Percentiles rank a stretch among this genome's conserved stretches.
Evolutionary conservation across 2,113 vertebrate species (phyloP).

Genomic region (Peucedramus taeniatus): DNA sequence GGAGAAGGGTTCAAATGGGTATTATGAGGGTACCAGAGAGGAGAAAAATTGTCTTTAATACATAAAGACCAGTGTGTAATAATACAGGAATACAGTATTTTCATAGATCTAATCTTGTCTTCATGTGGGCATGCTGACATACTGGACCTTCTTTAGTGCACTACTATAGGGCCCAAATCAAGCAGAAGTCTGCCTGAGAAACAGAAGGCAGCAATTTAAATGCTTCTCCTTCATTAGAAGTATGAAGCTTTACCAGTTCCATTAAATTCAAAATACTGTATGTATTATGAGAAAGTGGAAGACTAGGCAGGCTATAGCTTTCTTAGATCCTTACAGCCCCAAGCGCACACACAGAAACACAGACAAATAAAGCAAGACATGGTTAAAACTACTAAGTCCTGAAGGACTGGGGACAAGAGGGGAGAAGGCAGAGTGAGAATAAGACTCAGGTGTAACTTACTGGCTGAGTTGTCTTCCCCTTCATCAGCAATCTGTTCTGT

Average conservation of each 20-base stretch:
- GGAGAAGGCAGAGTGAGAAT: not conserved
- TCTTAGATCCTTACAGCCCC: not conserved
- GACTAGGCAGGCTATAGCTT: conserved; percentile 2
- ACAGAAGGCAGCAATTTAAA: not conserved
- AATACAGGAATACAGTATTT: conserved; percentile 75
- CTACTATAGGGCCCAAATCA: not conserved
- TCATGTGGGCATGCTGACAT: not conserved
- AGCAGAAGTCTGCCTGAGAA: conserved; percentile 1
- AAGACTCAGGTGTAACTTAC: conserved; percentile 73
- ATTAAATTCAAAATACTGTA: conserved; percentile 56
- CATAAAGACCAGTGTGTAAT: conserved; percentile 71
- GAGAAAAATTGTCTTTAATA: conserved; percentile 77
- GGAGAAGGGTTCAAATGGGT: conserved; percentile 70
- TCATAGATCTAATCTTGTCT: not conserved
- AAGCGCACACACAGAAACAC: not conserved
- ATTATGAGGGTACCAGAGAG: conserved; percentile 70
- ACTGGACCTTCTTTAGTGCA: not conserved
- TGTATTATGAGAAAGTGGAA: not conserved
- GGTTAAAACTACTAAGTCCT: not conserved
- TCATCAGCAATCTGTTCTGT: conserved; percentile 93
- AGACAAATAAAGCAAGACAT: conserved; percentile 25
- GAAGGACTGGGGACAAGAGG: not conserved
- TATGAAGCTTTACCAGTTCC: not conserved
- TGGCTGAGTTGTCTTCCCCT: conserved; percentile 85
- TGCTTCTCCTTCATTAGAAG: not conserved